Base-by-base conservation (phyloP, 2,797 vertebrate species). In the Labeo calbasu region DNA sequence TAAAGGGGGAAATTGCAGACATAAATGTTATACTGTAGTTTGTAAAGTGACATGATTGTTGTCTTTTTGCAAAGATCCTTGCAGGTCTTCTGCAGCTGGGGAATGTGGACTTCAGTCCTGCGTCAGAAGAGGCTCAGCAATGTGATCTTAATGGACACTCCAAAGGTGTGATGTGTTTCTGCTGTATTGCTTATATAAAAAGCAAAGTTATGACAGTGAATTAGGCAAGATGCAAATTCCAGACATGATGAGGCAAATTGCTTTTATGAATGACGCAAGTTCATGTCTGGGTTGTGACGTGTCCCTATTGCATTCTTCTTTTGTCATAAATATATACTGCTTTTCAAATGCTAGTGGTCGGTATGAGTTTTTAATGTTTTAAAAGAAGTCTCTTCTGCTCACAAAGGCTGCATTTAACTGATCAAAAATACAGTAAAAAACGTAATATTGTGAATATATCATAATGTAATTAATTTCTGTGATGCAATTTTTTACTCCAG, bases 11-110 rank as follows among this genome's bases (percentile, higher is more conserved):
- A 17, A 57, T 10, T 4, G 23, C 5, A 7, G 5, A 40, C 15
- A 14, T 40, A 7, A 69, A 80, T 15, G 40, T 55, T 9, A 28
- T 57, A n/a, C 71, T 53, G 5, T 13, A 46, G 23, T 13, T 17
- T 65, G 7, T 65, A 68, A 61, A 79, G 36, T 72, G 28, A 63
- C 43, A 50, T 0, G 1, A 25, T 43, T 63, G 15, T 21, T 59
- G 40, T 70, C 13, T 59, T 17, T 68, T 28, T 77, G 5, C 84
- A 48, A 91, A 99, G 98, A 92, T 97, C 82, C 91, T 99, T 36
- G 95, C 96, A 66, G 98, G 96, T 25, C 94, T 99, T 86, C 93
- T 99, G 82, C 97, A 99, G 86, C 92, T 99, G 10, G 97, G 98
- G 36, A 98, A 99, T 1, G 59, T 97, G 85, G 89, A 68, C 0